Evolutionary conservation across 2,113 vertebrate species (phyloP).

Genomic region (Acrocephalus kingi): DNA sequence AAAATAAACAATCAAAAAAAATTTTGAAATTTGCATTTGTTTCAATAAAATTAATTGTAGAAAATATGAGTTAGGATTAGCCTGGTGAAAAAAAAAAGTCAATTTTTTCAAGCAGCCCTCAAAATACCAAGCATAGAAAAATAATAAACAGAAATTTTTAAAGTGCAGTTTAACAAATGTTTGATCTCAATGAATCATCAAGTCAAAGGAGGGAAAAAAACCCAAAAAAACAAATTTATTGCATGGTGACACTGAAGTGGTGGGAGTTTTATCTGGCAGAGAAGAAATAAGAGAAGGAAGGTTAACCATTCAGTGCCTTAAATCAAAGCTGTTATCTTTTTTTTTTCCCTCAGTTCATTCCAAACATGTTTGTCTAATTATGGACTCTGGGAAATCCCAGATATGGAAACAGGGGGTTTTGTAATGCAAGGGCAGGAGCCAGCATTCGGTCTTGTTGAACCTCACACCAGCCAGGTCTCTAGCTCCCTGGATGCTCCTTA

Average conservation of each 20-base stretch:
- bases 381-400: neutral
- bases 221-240: neutral
- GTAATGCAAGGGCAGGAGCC: fast-evolving
- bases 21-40: neutral
- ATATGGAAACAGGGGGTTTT: neutral
- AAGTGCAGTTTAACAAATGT: neutral
- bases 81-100: neutral
- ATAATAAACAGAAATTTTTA: neutral
- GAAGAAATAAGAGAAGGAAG: neutral
- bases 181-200: conserved; percentile 30
- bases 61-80: neutral
- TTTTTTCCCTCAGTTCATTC: neutral
- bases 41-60: neutral
- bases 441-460: fast-evolving
- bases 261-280: conserved; percentile 19
- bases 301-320: neutral
- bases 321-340: neutral
- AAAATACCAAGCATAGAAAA: neutral
- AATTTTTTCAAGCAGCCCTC: neutral
- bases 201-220: neutral
- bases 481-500: neutral
- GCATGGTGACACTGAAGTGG: neutral
- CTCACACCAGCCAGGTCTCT: neutral
- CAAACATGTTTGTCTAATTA: neutral
- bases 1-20: neutral